Evolutionary conservation across 2,888 invertebrate genomes (phyloP).

Genomic region (Magallana nippona): DNA sequence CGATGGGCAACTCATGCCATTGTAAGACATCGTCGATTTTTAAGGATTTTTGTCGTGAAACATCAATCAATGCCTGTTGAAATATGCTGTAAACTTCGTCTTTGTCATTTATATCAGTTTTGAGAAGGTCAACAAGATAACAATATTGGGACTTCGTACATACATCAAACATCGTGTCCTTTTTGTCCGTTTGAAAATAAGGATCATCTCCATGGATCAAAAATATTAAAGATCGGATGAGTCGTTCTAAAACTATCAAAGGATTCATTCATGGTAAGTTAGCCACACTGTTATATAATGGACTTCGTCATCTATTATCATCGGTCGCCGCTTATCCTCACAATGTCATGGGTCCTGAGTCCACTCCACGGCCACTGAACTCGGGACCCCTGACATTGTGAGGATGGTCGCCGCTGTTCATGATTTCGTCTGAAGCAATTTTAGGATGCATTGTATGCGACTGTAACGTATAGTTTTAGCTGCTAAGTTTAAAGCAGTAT

Average conservation of each 20-base stretch:
- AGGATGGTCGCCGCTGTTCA: neutral
- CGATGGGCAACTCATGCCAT: neutral
- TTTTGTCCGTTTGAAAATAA: neutral
- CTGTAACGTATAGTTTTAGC: neutral
- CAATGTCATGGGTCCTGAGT: too few relatives aligned
- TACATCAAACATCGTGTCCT: neutral
- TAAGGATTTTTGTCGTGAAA: neutral
- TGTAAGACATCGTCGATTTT: neutral
- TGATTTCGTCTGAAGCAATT: neutral
- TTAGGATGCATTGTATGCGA: neutral
- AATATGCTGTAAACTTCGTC: neutral
- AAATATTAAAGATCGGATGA: neutral
- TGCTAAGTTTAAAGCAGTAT: neutral
- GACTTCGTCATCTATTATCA: neutral
- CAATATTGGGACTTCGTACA: neutral
- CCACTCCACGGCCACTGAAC: too few relatives aligned
- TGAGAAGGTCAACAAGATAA: neutral
- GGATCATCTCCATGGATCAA: constrained; percentile 10
- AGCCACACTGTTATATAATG: neutral
- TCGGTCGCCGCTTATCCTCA: neutral
- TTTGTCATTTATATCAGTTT: neutral
- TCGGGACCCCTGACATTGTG: too few relatives aligned
- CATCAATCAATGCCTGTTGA: neutral
- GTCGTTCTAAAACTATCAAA: neutral
- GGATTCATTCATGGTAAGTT: neutral